phyloP scores from a whole-genome alignment of 2,113 vertebrate genomes.

The Passer montanus region DNA sequence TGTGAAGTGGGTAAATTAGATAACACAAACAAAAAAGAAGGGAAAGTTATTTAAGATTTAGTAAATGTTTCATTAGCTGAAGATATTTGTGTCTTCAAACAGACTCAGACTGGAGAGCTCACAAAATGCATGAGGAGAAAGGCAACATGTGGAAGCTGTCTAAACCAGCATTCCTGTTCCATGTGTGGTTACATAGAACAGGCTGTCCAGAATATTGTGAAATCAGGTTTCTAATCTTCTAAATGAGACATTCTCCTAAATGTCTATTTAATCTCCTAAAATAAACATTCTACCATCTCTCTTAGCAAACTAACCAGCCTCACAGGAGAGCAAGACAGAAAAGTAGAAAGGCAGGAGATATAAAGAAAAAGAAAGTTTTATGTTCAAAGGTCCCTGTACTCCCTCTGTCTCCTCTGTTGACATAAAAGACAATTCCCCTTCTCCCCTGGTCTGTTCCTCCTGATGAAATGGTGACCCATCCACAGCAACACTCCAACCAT shows the following conservation, averaged over 20 bases:
- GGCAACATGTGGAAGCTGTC: rapidly evolving
- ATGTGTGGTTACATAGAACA: neutral
- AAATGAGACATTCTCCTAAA: neutral
- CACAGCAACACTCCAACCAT: neutral
- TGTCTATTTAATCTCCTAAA: neutral
- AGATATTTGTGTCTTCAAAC: neutral
- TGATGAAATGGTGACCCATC: neutral
- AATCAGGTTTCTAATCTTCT: neutral
- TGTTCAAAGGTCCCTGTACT: neutral
- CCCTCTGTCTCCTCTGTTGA: neutral
- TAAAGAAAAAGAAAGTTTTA: neutral
- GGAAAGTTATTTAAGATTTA: neutral
- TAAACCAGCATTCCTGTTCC: neutral
- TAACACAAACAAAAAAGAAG: neutral
- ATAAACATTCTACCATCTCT: neutral
- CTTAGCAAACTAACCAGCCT: neutral
- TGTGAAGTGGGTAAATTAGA: neutral
- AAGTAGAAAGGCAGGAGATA: neutral
- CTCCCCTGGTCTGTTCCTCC: neutral
- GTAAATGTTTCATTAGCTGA: neutral
- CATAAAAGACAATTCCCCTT: neutral
- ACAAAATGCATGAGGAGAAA: neutral
- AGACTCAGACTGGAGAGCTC: neutral
- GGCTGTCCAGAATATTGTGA: neutral
- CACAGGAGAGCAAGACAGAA: neutral